phyloP scores from a whole-genome alignment of 1,140 invertebrate species.

The Leptopilina boulardi region DNA sequence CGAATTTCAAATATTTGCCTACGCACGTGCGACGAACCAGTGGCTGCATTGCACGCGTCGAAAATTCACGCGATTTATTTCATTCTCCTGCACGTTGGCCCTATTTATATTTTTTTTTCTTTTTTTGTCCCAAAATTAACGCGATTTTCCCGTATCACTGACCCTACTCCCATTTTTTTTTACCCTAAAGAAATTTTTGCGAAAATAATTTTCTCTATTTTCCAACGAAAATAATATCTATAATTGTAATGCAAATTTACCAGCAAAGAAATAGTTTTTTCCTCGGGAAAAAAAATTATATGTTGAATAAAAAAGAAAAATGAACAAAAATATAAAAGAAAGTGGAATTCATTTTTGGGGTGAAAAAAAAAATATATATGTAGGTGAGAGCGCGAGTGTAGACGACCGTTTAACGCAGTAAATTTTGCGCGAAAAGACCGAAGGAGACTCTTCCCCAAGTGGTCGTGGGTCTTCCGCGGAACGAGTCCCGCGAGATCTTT shows the following conservation, averaged over 20 bases:
- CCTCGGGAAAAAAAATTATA: too few species aligned
- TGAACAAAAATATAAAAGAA: neutral
- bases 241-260: too few species aligned
- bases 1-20: conserved; percentile 50
- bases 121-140: conserved; percentile 45
- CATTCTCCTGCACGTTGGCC: neutral
- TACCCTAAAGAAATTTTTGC: too few species aligned
- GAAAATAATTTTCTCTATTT: too few species aligned
- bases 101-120: too few species aligned
- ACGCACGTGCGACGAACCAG: conserved; percentile 36
- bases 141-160: conserved; percentile 42
- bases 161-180: too few species aligned
- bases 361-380: conserved; percentile 50
- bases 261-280: too few species aligned
- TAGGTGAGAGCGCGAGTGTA: conserved; percentile 45
- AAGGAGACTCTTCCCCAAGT: conserved; percentile 65
- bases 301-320: neutral
- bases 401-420: conserved; percentile 67
- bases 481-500: conserved; percentile 68
- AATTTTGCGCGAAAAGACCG: conserved; percentile 67
- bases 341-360: conserved; percentile 1
- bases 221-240: too few species aligned
- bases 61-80: conserved; percentile 46
- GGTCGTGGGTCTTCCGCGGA: conserved; percentile 65
- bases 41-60: conserved; percentile 30